Conservation (phyloP, 2,888 invertebrate genomes). For the Torymus aiolomorphi region DNA sequence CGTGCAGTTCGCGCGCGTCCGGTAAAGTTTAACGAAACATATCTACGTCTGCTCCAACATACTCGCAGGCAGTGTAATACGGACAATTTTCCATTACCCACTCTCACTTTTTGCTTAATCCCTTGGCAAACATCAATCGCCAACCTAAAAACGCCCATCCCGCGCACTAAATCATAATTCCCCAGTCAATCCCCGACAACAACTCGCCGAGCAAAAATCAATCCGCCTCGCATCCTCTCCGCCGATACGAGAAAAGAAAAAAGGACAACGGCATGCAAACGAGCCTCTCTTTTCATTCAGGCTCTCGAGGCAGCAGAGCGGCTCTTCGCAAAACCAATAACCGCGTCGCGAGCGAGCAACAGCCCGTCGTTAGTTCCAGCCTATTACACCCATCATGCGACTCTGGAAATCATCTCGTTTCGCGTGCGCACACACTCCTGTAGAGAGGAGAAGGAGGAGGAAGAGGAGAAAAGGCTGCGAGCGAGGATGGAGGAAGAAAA, state of each 20-base stretch:
- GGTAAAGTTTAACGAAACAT: too few relatives aligned
- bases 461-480: slow-evolving; percentile 7
- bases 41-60: too few relatives aligned
- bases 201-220: slow-evolving; percentile 9
- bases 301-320: neutral
- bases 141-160: too few relatives aligned
- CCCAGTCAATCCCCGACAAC: too few relatives aligned
- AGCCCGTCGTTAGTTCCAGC: slow-evolving; percentile 49
- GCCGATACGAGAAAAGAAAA: neutral
- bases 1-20: too few relatives aligned
- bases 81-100: too few relatives aligned
- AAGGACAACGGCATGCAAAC: too few relatives aligned
- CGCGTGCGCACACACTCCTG: neutral
- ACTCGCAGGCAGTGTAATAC: too few relatives aligned
- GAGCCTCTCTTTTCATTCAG: slow-evolving; percentile 3
- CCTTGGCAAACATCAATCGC: too few relatives aligned
- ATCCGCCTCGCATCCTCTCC: neutral
- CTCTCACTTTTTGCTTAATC: too few relatives aligned
- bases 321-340: slow-evolving; percentile 48
- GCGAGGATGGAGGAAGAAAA: slow-evolving; percentile 2
- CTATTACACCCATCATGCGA: slow-evolving; percentile 51
- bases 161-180: too few relatives aligned
- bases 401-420: slow-evolving; percentile 34
- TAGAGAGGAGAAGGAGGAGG: neutral
- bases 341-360: neutral